Percentiles rank a stretch among this genome's conserved stretches.
These are phyloP conservation scores for Heliconius cydno DNA, from an alignment of 2,888 invertebrate genomes.

Conservation along the genomic window DNA sequence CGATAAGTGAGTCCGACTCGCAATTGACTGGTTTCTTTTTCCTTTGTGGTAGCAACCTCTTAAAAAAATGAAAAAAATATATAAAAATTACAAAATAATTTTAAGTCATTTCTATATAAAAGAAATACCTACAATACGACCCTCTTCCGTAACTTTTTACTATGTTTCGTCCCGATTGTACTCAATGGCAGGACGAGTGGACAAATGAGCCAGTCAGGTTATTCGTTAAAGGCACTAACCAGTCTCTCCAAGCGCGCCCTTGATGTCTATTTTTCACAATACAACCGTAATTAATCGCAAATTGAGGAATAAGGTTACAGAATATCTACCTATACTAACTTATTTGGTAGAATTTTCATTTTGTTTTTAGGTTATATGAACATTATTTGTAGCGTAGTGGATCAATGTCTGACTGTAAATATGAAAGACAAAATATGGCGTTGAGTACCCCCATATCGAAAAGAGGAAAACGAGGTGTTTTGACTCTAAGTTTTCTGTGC, in stretches of 20 bases:
- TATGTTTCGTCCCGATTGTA: slow-evolving; percentile 33
- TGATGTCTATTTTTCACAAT: slow-evolving; percentile 54
- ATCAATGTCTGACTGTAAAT: no score
- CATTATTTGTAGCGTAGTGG: no score
- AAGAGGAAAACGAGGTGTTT: no score
- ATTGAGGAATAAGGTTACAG: slow-evolving; percentile 21
- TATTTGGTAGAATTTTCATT: no score
- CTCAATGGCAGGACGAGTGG: slow-evolving; percentile 47
- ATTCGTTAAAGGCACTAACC: slow-evolving; percentile 50
- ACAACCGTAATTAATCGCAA: slow-evolving; percentile 35
- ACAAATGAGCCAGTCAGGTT: slow-evolving; percentile 56
- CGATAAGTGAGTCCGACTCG: no score
- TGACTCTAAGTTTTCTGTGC: no score
- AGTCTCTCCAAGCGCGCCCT: slow-evolving; percentile 33
- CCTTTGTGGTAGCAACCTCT: no score
- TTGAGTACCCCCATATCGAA: no score
- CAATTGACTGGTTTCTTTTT: no score
- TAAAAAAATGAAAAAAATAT: not conserved
- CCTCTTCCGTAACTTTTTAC: slow-evolving; percentile 10
- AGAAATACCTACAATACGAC: not conserved
- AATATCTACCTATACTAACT: not conserved
- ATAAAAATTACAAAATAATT: not conserved
- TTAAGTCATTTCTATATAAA: not conserved
- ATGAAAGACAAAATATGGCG: no score
- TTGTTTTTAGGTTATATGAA: no score